phyloP scores from a whole-genome alignment of 2,113 vertebrate genomes.

The Xerus inauris region DNA sequence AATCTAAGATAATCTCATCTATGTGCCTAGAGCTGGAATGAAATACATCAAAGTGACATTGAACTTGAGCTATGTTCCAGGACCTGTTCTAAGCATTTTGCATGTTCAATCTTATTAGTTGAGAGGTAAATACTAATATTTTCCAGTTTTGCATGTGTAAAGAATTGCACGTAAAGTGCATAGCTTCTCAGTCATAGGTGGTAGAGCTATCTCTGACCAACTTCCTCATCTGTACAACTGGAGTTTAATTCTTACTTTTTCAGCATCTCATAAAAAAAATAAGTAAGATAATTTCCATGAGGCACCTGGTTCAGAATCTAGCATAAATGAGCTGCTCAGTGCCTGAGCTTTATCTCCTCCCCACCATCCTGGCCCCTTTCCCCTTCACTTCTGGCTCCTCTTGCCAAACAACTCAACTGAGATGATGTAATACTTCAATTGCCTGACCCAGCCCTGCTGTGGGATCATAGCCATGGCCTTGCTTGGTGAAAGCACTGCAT shows the following conservation, averaged over 20 bases:
- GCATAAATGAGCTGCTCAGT: neutral
- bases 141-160: neutral
- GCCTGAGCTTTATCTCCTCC: neutral
- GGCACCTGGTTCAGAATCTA: neutral
- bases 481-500: conserved; percentile 57
- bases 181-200: neutral
- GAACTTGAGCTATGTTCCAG: neutral
- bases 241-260: neutral
- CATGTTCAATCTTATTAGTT: neutral
- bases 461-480: neutral
- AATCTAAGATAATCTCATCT: neutral
- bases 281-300: neutral
- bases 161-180: neutral
- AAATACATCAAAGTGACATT: neutral
- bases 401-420: conserved; percentile 27
- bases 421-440: conserved; percentile 47
- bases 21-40: neutral
- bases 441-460: conserved; percentile 6
- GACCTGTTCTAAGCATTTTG: neutral
- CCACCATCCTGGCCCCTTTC: neutral
- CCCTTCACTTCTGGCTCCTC: neutral
- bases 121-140: neutral
- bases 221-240: neutral
- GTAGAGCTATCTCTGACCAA: neutral
- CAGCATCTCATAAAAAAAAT: neutral